These are phyloP conservation scores for Typhlichthys subterraneus DNA, from an alignment of 2,797 vertebrate genomes.

Conservation along the genomic window DNA sequence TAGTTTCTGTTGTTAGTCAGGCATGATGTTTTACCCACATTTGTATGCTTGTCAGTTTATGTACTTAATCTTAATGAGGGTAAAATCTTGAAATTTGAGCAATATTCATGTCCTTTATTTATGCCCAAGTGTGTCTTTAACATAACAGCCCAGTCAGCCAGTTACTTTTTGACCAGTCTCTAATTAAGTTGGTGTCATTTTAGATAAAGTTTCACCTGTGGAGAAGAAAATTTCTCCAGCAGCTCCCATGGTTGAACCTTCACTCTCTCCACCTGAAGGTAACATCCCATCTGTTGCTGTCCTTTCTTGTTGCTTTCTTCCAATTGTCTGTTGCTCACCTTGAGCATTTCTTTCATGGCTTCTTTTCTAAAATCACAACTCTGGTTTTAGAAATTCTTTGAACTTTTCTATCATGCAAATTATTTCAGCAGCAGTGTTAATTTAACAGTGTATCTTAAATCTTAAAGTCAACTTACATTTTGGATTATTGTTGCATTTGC, in stretches of 20 bases:
- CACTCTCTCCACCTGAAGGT: constrained; percentile 60
- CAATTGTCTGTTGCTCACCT: constrained; percentile 20
- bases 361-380: constrained; percentile 10
- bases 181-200: constrained; percentile 57
- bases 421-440: not conserved
- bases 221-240: constrained; percentile 42
- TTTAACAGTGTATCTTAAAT: constrained; percentile 1
- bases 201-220: constrained; percentile 42
- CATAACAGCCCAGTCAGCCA: constrained; percentile 17
- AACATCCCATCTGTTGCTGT: constrained; percentile 29
- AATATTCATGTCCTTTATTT: not conserved
- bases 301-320: constrained; percentile 11
- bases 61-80: constrained; percentile 7
- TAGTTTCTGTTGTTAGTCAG: constrained; percentile 67
- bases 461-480: not conserved
- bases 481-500: not conserved
- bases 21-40: constrained; percentile 12
- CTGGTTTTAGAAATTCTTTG: constrained; percentile 11
- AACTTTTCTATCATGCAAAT: not conserved
- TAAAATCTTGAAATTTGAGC: constrained; percentile 9
- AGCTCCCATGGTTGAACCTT: constrained; percentile 30
- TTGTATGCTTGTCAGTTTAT: constrained; percentile 14
- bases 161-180: constrained; percentile 23
- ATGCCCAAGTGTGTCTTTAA: not conserved
- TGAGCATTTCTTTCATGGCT: constrained; percentile 5